These are phyloP conservation scores for Syngnathus acus DNA, from an alignment of 2,797 vertebrate species.

Conservation along the genomic window DNA sequence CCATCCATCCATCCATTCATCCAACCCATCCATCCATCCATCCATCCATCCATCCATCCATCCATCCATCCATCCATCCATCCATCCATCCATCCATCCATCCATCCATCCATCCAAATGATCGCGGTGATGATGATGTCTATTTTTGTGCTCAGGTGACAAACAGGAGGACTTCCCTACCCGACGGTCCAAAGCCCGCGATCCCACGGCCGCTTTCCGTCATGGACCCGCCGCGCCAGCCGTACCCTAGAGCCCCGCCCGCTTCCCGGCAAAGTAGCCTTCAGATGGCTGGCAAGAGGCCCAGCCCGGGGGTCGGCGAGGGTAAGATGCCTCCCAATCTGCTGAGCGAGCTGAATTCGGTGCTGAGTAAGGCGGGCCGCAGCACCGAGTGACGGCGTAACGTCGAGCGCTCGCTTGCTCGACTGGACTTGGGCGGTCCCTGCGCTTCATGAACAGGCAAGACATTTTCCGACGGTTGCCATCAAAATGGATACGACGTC, in stretches of 20 bases:
- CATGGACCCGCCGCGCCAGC: conserved; percentile 3
- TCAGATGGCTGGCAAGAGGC: conserved; percentile 24
- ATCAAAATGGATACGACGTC: too few species aligned
- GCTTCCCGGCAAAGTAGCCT: neutral
- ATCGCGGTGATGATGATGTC: too few species aligned
- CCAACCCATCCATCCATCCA: too few species aligned
- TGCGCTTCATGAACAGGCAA: neutral
- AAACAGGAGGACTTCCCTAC: conserved; percentile 28
- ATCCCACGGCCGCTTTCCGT: conserved; percentile 22
- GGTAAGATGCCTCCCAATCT: conserved; percentile 71
- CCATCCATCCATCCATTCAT: too few species aligned
- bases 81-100: too few species aligned
- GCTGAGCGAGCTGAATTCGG: conserved; percentile 77
- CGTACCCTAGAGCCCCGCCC: conserved; percentile 11
- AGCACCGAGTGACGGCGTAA: neutral
- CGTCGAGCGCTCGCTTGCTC: too few species aligned
- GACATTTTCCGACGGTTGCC: too few species aligned
- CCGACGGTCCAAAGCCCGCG: conserved; percentile 16
- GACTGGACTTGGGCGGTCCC: too few species aligned
- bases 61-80: too few species aligned
- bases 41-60: too few species aligned
- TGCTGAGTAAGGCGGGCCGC: conserved; percentile 71
- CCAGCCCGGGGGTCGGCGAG: conserved; percentile 16
- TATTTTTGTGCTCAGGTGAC: conserved; percentile 20
- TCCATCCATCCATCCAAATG: too few species aligned